These are phyloP conservation scores for Delichon dasypus DNA, from an alignment of 2,797 vertebrate species.

Conservation along the genomic window DNA sequence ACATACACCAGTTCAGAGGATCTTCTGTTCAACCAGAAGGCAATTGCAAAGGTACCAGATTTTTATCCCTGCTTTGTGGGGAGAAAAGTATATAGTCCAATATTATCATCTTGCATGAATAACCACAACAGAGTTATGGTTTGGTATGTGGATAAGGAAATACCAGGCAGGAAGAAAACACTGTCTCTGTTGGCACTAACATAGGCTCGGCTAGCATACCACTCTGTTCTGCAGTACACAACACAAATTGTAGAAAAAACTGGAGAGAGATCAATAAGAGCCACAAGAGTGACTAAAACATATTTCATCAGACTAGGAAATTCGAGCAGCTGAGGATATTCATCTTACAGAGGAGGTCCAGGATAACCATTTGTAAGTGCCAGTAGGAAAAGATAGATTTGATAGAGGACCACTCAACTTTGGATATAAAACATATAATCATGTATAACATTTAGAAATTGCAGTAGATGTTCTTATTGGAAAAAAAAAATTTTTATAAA, in stretches of 20 bases:
- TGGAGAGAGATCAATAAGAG: not conserved
- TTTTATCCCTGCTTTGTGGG: not conserved
- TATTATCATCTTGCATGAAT: not conserved
- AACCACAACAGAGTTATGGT: not conserved
- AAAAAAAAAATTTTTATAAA: not conserved
- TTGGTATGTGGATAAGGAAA: not conserved
- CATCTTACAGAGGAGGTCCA: not conserved
- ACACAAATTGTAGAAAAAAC: not conserved
- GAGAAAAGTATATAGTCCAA: not conserved
- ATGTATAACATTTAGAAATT: not conserved
- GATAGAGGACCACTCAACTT: not conserved
- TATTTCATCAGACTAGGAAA: not conserved
- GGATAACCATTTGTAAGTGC: not conserved
- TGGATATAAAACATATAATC: not conserved
- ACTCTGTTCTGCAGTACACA: not conserved
- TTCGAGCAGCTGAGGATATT: constrained; percentile 1
- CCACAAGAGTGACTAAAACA: not conserved
- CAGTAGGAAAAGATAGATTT: not conserved
- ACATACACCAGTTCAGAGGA: not conserved
- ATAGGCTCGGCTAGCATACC: not conserved
- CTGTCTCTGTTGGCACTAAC: not conserved
- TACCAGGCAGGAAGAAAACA: not conserved
- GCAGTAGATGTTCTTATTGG: not conserved
- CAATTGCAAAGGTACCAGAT: not conserved
- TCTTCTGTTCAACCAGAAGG: not conserved